Base-by-base conservation (phyloP, 2,888 invertebrate species). In the Cecidostiba fungosa region DNA sequence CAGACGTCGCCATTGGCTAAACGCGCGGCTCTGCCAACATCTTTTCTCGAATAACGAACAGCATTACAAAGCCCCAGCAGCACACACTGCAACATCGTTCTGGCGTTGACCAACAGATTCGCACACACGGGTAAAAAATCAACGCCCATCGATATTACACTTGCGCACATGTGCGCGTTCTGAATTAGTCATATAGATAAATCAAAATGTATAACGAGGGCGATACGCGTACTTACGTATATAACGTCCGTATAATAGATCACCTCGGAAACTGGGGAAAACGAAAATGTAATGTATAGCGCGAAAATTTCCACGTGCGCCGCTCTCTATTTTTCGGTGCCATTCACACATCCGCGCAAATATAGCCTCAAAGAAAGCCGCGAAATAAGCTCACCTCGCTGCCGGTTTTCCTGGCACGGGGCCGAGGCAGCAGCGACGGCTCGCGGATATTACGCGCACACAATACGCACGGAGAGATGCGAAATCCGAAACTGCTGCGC, bases 401-500 rank as follows among this genome's bases (percentile, higher is more conserved):
- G 39, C 50, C 39, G 62, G 72, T 66, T 66, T 66, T 16, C n/a
- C 59, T 84, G 83, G 83, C 83, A 84, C 14, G 12, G 10, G 16
- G 83, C 83, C 83, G 76, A 82, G 74, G 23, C 43, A 39, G 54
- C 12, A 3, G 19, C 19, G 4, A 8, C n/a, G 54, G n/a, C 66
- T 26, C 66, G 16, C 10, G 26, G 47, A 43, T 62, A 81, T 81
- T 81, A 69, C 82, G 76, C 82, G 76, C 76, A 29, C 50, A 76
- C 70, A 77, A 82, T 77, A 82, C 78, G 39, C 39, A 59, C 72
- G 73, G 43, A 50, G 26, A 54, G 54, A 66, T 54, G 82, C 74
- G 84, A 79, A 84, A 84, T 79, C 26, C 62, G 79, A 84, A 74
- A 77, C 59, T 54, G 54, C n/a, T n/a, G n/a, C n/a, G n/a, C 19